Conservation (phyloP, 2,113 vertebrate species). For the Ciconia stormi region DNA sequence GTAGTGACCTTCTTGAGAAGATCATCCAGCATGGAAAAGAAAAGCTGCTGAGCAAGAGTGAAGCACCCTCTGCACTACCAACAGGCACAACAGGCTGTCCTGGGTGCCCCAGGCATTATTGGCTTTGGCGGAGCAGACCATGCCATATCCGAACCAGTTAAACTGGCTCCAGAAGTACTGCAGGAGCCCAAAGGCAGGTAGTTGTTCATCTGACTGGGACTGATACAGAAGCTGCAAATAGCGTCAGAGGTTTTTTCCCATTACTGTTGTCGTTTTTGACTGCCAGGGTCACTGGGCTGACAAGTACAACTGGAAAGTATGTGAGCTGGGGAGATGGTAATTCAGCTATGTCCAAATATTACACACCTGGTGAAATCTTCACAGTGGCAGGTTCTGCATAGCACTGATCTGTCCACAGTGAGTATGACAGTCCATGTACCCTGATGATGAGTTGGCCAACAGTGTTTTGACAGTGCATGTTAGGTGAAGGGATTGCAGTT, state of each 20-base stretch:
- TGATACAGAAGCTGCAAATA: background rate
- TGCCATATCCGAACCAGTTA: conserved; percentile 45
- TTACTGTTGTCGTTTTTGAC: background rate
- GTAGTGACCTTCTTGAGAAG: background rate
- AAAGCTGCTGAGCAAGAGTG: background rate
- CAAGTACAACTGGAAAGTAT: background rate
- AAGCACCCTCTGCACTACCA: conserved; percentile 7
- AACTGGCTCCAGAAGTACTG: conserved; percentile 2
- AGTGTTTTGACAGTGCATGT: background rate
- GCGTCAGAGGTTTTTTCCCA: conserved; percentile 15
- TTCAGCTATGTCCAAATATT: background rate
- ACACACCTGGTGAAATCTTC: background rate
- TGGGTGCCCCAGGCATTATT: conserved; percentile 16
- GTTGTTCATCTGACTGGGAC: background rate
- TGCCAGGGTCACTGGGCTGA: background rate
- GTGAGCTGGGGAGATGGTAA: background rate
- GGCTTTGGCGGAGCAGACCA: conserved; percentile 37
- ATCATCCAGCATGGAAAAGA: background rate
- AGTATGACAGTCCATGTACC: background rate
- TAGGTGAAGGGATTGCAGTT: background rate
- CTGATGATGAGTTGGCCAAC: background rate
- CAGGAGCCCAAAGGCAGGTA: conserved; percentile 33
- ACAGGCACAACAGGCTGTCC: conserved; percentile 45
- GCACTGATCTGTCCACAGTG: background rate
- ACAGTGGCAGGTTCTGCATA: background rate